Conservation (phyloP, 2,888 invertebrate genomes). For the Apamea epomidion region DNA sequence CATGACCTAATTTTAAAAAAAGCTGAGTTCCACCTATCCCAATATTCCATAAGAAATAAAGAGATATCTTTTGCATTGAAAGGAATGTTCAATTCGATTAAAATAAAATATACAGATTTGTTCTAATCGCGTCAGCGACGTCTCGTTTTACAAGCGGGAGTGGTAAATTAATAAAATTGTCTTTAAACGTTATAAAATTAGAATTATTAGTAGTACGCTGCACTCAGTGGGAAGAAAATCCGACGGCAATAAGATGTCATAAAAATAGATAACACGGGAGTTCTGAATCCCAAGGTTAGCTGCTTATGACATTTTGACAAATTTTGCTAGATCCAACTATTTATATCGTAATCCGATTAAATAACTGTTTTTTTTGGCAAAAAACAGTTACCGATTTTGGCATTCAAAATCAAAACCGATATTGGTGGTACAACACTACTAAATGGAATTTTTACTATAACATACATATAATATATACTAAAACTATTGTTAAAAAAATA, state of each 20-base stretch:
- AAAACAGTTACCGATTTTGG: background rate
- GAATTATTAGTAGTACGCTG: constrained; percentile 45
- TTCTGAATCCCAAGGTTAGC: constrained; percentile 45
- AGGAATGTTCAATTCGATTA: constrained; percentile 11
- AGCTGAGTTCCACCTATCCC: too few species aligned
- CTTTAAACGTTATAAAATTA: constrained; percentile 54
- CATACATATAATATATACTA: too few species aligned
- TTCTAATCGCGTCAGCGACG: constrained; percentile 19
- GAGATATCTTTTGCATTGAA: background rate
- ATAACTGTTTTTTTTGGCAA: background rate
- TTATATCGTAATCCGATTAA: constrained; percentile 1
- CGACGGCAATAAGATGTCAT: constrained; percentile 34
- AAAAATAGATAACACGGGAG: constrained; percentile 54
- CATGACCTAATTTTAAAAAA: background rate
- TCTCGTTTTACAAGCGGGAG: constrained; percentile 27
- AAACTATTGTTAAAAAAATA: background rate
- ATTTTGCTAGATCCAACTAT: constrained; percentile 13
- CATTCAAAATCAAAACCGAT: background rate
- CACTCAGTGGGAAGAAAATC: constrained; percentile 40
- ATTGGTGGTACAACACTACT: background rate
- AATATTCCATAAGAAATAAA: background rate
- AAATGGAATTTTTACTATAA: background rate
- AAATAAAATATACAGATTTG: constrained; percentile 22
- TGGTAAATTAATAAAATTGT: constrained; percentile 48
- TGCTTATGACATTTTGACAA: constrained; percentile 49